Base-by-base conservation (phyloP, 2,113 vertebrate genomes). In the Istiophorus platypterus region DNA sequence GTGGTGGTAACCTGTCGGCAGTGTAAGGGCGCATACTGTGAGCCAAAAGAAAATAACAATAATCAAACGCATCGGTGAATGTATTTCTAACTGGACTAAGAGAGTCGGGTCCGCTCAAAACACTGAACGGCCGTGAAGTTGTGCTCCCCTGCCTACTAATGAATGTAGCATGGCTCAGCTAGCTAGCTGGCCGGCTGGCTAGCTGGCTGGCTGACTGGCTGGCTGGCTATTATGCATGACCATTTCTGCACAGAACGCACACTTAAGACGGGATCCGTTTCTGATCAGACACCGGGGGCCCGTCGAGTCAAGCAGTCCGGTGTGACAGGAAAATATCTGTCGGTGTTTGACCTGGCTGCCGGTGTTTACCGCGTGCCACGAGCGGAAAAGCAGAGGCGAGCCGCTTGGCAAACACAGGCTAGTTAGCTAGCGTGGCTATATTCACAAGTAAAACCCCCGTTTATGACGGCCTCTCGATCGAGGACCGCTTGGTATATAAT, bases 331-430 rank as follows among this genome's bases (percentile, higher is more conserved):
- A 71, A 51, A 70, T n/a, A 70, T 51, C 12, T 51, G 37, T 2
- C 34, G 49, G 65, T 75, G 76, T 82, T 82, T 65, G 26, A 39
- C 31, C 27, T 64, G 29, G 0, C 66, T 82, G 64, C 4, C 74
- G 65, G 39, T 86, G 76, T 92, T 88, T 89, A 82, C 86, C 89
- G 90, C 90, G 85, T 92, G 91, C 63, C 52, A 78, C 70, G 68
- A 85, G 47, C 29, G 6, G 6, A 29, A 65, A 5, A 51, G 51
- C 26, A 58, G 20, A 67, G 29, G 37, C 71, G n/a, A 87, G 67
- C 76, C 56, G 72, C 80, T 69, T 68, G 67, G 78, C 39, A 87
- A 87, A 88, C 76, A 78, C 54, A 41, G 72, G 81, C 90, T 89
- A 91, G 71, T 72, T 84, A 84, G 92, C 89, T 87, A 77, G 64